phyloP scores from a whole-genome alignment of 2,888 invertebrate species.

The Napeogenes sylphis region DNA sequence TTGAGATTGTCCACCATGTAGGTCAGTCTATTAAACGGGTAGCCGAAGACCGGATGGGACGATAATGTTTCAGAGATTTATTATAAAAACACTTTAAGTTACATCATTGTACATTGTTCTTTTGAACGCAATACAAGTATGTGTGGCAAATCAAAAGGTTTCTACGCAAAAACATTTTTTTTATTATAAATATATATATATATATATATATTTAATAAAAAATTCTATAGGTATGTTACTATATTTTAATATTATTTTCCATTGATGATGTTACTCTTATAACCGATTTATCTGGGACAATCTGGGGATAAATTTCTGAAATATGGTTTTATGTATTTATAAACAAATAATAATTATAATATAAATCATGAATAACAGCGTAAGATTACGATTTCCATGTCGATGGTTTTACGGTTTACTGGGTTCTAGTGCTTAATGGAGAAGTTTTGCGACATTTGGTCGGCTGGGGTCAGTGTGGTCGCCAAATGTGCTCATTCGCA shows the following conservation, averaged over 20 bases:
- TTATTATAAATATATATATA: no score
- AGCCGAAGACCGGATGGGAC: constrained; percentile 62
- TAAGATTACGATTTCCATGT: constrained; percentile 32
- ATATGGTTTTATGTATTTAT: no score
- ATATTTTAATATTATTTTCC: no score
- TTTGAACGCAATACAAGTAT: constrained; percentile 16
- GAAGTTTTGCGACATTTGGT: constrained; percentile 60
- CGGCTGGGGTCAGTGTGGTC: constrained; percentile 53
- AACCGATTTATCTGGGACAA: no score
- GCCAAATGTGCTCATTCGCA: constrained; percentile 61
- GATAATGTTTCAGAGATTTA: constrained; percentile 70
- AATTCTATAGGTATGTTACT: no score
- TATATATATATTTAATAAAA: no score
- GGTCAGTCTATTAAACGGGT: constrained; percentile 73
- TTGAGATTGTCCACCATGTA: constrained; percentile 60
- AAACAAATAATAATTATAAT: not conserved
- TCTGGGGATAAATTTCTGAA: no score
- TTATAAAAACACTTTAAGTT: constrained; percentile 60
- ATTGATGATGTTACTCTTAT: no score
- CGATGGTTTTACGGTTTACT: constrained; percentile 48
- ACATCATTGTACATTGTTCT: constrained; percentile 52
- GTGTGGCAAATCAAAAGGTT: constrained; percentile 27
- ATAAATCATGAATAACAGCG: constrained; percentile 35
- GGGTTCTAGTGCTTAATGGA: constrained; percentile 50
- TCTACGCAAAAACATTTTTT: no score